Conservation (phyloP, 2,113 vertebrate genomes). For the Corythaeola cristata region DNA sequence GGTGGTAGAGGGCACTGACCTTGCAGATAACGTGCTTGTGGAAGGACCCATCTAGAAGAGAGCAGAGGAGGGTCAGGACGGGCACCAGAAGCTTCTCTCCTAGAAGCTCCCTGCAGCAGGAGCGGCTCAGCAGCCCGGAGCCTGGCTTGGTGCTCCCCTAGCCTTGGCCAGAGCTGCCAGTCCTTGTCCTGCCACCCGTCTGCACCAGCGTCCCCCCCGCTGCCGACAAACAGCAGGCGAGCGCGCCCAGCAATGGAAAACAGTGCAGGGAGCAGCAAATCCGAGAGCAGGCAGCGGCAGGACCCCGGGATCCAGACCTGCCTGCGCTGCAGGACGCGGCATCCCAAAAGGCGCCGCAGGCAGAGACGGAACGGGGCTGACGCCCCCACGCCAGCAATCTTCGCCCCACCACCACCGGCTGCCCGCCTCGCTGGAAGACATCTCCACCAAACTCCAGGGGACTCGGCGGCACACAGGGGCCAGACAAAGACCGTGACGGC, state of each 20-base stretch:
- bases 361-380: background rate
- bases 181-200: background rate
- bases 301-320: background rate
- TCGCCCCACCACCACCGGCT: accelerated
- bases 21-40: conserved; percentile 75
- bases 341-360: accelerated
- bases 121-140: background rate
- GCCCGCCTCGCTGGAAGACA: accelerated
- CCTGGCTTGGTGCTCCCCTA: background rate
- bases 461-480: accelerated
- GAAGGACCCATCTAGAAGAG: conserved; percentile 63
- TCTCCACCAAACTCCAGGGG: background rate
- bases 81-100: background rate
- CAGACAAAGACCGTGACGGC: background rate
- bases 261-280: background rate
- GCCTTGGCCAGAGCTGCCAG: background rate
- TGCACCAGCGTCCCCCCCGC: accelerated
- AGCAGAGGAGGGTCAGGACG: conserved; percentile 7
- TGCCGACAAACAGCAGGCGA: accelerated
- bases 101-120: background rate
- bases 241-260: too few species aligned
- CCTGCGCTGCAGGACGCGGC: accelerated
- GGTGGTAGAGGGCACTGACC: conserved; percentile 35
- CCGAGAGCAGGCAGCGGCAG: too few species aligned
- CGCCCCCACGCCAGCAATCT: too few species aligned